Evolutionary conservation across 2,888 invertebrate genomes (phyloP).

Genomic region (Microdon myrmicae): DNA sequence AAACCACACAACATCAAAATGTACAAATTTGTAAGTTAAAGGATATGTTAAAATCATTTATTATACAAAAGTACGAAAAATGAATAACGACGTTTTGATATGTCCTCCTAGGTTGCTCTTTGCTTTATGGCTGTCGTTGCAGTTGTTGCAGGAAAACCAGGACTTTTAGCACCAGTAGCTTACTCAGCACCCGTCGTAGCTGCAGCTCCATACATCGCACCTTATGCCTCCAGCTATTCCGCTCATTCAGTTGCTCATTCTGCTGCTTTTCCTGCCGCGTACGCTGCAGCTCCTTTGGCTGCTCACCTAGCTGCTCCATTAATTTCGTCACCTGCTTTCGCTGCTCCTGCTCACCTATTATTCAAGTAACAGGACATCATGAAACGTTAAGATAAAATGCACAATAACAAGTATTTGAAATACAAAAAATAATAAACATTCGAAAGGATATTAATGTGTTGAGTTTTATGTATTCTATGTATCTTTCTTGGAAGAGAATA

Average conservation of each 20-base stretch:
- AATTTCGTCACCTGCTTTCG: conserved; percentile 63
- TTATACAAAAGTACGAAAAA: too few species aligned
- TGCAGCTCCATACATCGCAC: conserved; percentile 67
- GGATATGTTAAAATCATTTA: too few species aligned
- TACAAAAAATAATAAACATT: too few species aligned
- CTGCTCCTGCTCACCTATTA: conserved; percentile 8
- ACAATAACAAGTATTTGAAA: too few species aligned
- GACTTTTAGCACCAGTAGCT: conserved; percentile 55
- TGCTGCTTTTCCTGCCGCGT: conserved; percentile 42
- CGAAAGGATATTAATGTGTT: too few species aligned
- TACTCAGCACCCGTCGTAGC: conserved; percentile 41
- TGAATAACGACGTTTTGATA: too few species aligned
- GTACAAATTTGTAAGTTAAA: conserved; percentile 45
- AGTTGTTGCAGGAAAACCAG: conserved; percentile 49
- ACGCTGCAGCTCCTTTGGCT: conserved; percentile 24
- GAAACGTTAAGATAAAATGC: neutral
- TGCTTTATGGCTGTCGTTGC: conserved; percentile 47
- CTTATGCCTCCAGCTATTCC: conserved; percentile 69
- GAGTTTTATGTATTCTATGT: too few species aligned
- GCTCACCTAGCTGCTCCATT: conserved; percentile 36
- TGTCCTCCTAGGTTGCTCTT: too few species aligned
- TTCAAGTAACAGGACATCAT: neutral
- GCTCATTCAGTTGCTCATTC: conserved; percentile 64
- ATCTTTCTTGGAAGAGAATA: too few species aligned
- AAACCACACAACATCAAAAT: conserved; percentile 41